A percentile compares a stretch with the other conserved stretches of the same genome.
These are phyloP conservation scores for Noctua pronuba DNA, from an alignment of 2,888 invertebrate genomes.

Conservation along the genomic window DNA sequence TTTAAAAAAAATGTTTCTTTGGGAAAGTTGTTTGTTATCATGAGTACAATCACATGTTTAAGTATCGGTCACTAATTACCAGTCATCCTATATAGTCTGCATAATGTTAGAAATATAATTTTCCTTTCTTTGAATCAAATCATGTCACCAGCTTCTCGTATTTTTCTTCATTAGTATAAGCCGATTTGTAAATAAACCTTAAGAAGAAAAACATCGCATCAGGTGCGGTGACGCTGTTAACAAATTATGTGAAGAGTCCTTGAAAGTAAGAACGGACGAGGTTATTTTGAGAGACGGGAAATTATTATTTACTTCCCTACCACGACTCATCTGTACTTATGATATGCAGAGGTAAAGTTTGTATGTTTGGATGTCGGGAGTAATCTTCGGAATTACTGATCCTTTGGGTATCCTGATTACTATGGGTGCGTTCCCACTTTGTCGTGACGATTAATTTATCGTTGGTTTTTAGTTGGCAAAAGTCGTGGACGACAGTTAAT, in stretches of 20 bases:
- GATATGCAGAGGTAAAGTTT: background rate
- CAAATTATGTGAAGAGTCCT: constrained; percentile 35
- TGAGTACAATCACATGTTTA: no score
- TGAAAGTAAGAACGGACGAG: constrained; percentile 1
- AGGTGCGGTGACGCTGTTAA: constrained; percentile 30
- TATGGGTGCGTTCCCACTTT: no score
- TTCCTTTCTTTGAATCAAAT: background rate
- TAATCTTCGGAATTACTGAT: background rate
- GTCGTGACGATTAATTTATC: no score
- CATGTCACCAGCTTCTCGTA: background rate
- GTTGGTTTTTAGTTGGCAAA: no score
- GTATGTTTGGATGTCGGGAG: background rate
- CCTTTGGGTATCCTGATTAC: no score
- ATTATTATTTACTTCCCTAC: constrained; percentile 32
- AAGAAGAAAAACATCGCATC: constrained; percentile 21
- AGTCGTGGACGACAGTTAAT: no score
- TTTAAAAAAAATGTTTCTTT: no score
- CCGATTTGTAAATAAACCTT: constrained; percentile 2
- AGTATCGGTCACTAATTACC: no score
- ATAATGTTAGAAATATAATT: background rate
- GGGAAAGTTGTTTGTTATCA: no score
- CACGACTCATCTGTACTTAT: background rate
- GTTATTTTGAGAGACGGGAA: constrained; percentile 16
- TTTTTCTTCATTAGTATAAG: constrained; percentile 13
- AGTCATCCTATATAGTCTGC: no score